phyloP scores from a whole-genome alignment of 2,113 vertebrate genomes.

The Coracopsis vasa region DNA sequence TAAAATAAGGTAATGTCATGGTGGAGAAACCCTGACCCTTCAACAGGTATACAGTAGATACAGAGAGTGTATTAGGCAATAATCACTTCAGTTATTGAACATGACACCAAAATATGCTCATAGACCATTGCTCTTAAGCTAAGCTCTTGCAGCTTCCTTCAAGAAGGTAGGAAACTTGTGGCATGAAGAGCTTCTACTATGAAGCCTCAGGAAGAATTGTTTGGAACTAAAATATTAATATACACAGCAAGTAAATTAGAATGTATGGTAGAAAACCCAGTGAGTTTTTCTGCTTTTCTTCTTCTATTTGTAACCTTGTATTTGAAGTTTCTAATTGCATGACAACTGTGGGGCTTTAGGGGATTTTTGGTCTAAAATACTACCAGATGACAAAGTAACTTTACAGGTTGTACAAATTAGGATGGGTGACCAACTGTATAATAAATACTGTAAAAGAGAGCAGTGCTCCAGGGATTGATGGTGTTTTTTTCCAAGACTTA shows the following conservation, averaged over 20 bases:
- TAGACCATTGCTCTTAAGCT: neutral
- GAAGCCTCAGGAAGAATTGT: neutral
- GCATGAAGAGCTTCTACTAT: neutral
- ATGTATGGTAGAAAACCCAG: neutral
- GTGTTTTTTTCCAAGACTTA: neutral
- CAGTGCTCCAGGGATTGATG: neutral
- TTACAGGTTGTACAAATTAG: neutral
- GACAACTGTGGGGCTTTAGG: neutral
- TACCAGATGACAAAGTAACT: neutral
- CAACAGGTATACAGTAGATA: neutral
- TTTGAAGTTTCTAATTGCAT: neutral
- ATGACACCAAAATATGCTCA: neutral
- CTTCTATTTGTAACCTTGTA: neutral
- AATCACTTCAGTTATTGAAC: neutral
- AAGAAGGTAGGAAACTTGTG: neutral
- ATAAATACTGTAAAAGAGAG: neutral
- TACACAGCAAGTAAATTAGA: neutral
- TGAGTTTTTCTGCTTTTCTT: neutral
- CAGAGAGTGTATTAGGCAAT: neutral
- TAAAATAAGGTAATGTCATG: neutral
- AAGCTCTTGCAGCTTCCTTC: neutral
- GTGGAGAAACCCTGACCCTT: neutral
- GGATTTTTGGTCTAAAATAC: neutral
- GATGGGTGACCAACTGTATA: neutral
- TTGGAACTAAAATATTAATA: neutral